A percentile compares a stretch with the other conserved stretches of the same genome.
Evolutionary conservation across 2,797 vertebrate species (phyloP).

Genomic region (Pampus argenteus): DNA sequence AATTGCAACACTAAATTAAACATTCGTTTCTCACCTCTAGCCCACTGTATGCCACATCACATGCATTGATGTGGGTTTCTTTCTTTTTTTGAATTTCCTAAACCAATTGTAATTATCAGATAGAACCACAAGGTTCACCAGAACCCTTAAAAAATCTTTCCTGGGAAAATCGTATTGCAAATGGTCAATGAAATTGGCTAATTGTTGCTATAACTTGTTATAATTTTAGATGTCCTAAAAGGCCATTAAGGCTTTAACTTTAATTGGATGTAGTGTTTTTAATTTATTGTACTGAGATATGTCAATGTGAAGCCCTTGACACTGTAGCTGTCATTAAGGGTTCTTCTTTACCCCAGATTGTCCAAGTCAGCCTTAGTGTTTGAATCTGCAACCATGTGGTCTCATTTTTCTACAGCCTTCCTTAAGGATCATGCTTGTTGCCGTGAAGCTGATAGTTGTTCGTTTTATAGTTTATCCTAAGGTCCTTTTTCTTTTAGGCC

Average conservation of each 20-base stretch:
- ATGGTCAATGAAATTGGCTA: neutral
- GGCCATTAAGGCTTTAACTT: neutral
- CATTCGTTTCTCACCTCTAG: neutral
- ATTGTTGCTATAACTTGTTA: neutral
- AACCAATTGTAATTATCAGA: neutral
- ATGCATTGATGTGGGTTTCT: neutral
- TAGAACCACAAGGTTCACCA: neutral
- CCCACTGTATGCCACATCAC: neutral
- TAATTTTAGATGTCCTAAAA: neutral
- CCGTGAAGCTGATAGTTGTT: neutral
- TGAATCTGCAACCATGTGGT: neutral
- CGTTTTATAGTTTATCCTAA: neutral
- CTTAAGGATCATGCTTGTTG: neutral
- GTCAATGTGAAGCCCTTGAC: neutral
- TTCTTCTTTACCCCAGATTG: neutral
- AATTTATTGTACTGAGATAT: too few species aligned
- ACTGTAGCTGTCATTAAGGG: too few species aligned
- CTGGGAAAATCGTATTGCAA: neutral
- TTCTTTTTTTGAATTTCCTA: neutral
- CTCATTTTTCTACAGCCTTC: neutral
- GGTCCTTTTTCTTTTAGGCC: neutral
- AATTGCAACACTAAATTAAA: slow-evolving; percentile 9
- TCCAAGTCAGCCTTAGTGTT: neutral
- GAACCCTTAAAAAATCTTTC: neutral
- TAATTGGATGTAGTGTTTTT: neutral